phyloP scores from a whole-genome alignment of 2,797 vertebrate genomes.

The Rhinoraja longicauda region DNA sequence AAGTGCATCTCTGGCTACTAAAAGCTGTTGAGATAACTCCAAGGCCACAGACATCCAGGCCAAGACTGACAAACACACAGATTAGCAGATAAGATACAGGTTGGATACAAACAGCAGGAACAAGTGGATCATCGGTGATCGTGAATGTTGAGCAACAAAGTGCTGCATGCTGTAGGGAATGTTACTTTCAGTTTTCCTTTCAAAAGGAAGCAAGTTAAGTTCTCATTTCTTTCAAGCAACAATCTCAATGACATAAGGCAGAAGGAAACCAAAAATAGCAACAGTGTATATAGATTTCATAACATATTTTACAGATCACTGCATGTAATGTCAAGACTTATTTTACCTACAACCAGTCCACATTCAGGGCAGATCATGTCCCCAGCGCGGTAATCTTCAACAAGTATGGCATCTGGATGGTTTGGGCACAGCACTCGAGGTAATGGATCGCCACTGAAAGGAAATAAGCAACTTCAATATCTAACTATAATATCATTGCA shows the following conservation, averaged over 20 bases:
- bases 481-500: neutral
- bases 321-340: neutral
- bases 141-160: neutral
- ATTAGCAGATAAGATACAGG: neutral
- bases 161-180: neutral
- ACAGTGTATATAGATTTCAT: neutral
- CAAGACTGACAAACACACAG: neutral
- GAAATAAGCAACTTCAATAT: neutral
- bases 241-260: neutral
- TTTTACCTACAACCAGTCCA: slow-evolving; percentile 86
- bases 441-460: slow-evolving; percentile 65
- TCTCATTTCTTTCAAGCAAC: neutral
- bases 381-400: slow-evolving; percentile 97
- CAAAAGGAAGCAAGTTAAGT: neutral
- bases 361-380: slow-evolving; percentile 99
- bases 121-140: neutral
- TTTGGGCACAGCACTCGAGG: slow-evolving; percentile 90
- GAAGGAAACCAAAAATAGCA: neutral
- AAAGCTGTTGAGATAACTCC: neutral
- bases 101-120: neutral
- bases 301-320: neutral
- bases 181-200: neutral
- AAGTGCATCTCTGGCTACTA: neutral
- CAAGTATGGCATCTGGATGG: slow-evolving; percentile 88
- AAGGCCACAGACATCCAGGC: neutral